A percentile compares a stretch with the other conserved stretches of the same genome.
These are phyloP conservation scores for Rhadina sibilatrix DNA, from an alignment of 2,113 vertebrate genomes.

Conservation along the genomic window DNA sequence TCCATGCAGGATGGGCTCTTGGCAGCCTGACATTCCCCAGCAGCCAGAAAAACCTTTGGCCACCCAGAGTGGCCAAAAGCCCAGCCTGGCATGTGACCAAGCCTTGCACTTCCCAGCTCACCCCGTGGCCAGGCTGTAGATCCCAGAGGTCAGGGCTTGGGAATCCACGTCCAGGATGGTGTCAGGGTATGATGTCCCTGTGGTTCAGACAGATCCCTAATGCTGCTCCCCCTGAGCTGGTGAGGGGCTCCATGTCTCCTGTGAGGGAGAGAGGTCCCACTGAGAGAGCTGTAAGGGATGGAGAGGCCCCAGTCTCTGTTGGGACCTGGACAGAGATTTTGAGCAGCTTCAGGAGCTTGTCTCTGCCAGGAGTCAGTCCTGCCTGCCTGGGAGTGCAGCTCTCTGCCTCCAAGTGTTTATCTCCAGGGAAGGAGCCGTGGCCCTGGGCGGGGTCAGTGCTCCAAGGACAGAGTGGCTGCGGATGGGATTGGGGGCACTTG, in stretches of 20 bases:
- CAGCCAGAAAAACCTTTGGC: background rate
- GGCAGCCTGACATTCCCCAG: background rate
- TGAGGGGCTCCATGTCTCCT: background rate
- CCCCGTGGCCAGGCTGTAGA: background rate
- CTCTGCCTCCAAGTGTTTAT: background rate
- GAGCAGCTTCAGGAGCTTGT: background rate
- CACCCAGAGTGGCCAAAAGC: background rate
- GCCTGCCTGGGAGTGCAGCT: background rate
- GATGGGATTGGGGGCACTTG: fast-evolving
- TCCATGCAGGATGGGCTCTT: fast-evolving
- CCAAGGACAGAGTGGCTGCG: fast-evolving
- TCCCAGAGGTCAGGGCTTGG: background rate
- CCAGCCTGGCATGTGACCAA: fast-evolving
- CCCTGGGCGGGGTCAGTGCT: fast-evolving
- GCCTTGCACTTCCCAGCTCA: fast-evolving
- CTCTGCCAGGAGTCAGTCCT: background rate
- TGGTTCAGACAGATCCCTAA: background rate
- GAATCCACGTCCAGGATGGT: background rate
- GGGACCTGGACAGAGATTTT: background rate
- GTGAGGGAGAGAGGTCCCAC: no score
- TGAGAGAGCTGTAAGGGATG: no score
- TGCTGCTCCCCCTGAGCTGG: background rate
- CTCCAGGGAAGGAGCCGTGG: fast-evolving
- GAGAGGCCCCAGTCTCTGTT: background rate
- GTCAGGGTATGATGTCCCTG: fast-evolving